phyloP scores from a whole-genome alignment of 2,888 invertebrate genomes.

The Oscheius sp. region DNA sequence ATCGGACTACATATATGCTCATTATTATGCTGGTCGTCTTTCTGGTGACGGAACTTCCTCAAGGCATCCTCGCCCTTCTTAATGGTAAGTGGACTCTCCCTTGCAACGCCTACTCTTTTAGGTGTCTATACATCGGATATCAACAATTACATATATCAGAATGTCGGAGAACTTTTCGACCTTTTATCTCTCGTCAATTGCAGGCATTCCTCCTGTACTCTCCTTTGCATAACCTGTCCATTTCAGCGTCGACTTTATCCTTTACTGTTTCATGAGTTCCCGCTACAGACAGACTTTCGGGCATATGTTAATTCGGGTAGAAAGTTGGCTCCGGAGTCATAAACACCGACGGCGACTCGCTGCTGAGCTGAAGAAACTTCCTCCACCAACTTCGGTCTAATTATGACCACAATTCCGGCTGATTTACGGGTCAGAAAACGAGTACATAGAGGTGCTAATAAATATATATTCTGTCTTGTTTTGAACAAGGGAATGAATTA shows the following conservation, averaged over 20 bases:
- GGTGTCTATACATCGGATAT: slow-evolving; percentile 61
- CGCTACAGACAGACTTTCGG: slow-evolving; percentile 65
- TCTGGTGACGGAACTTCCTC: slow-evolving; percentile 64
- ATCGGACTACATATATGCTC: slow-evolving; percentile 65
- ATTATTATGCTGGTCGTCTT: slow-evolving; percentile 64
- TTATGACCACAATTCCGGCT: not conserved
- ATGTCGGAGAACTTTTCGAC: slow-evolving; percentile 63
- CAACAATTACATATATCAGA: slow-evolving; percentile 60
- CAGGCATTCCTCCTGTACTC: slow-evolving; percentile 39
- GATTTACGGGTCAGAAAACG: not conserved
- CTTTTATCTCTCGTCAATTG: slow-evolving; percentile 65
- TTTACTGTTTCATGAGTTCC: slow-evolving; percentile 65
- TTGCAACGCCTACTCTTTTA: slow-evolving; percentile 12
- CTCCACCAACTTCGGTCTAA: slow-evolving; percentile 34
- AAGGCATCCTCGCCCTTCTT: slow-evolving; percentile 61
- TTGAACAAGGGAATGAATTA: slow-evolving; percentile 18
- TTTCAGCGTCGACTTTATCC: slow-evolving; percentile 61
- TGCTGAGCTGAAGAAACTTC: slow-evolving; percentile 46
- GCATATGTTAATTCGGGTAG: slow-evolving; percentile 61
- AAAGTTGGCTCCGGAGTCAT: slow-evolving; percentile 60
- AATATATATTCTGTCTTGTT: slow-evolving; percentile 7
- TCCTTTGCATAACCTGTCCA: not conserved
- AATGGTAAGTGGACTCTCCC: slow-evolving; percentile 45
- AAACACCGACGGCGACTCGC: slow-evolving; percentile 45
- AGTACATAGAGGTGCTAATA: not conserved